Conservation (phyloP, 2,888 invertebrate species). For the Sthenelais limicola region DNA sequence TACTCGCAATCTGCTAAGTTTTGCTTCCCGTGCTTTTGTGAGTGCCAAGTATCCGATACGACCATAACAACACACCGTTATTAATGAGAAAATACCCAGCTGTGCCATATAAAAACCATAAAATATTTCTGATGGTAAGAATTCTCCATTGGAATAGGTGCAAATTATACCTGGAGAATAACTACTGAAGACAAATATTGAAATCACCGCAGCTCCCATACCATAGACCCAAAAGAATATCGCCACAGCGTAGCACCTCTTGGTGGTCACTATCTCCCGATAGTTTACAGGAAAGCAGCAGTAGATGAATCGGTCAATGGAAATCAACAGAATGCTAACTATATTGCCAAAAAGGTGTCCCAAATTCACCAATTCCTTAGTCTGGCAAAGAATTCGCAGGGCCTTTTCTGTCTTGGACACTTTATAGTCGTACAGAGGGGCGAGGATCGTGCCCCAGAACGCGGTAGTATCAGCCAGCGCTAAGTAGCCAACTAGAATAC, state of each 20-base stretch:
- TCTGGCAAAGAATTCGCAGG: neutral
- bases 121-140: neutral
- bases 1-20: neutral
- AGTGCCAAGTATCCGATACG: conserved; percentile 1
- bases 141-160: neutral
- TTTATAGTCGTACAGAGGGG: neutral
- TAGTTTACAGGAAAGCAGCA: conserved; percentile 19
- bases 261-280: neutral
- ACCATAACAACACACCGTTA: neutral
- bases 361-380: conserved; percentile 17
- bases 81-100: neutral
- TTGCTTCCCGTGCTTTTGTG: neutral
- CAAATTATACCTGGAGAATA: conserved; percentile 15
- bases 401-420: neutral
- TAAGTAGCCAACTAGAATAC: neutral
- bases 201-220: neutral
- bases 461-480: conserved; percentile 10
- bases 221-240: neutral
- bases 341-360: neutral
- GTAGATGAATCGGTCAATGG: conserved; percentile 14
- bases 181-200: neutral
- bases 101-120: neutral
- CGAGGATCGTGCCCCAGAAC: neutral
- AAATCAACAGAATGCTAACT: conserved; percentile 18
- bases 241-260: neutral